phyloP scores from a whole-genome alignment of 1,140 invertebrate species.

The Zaprionus ornatus region DNA sequence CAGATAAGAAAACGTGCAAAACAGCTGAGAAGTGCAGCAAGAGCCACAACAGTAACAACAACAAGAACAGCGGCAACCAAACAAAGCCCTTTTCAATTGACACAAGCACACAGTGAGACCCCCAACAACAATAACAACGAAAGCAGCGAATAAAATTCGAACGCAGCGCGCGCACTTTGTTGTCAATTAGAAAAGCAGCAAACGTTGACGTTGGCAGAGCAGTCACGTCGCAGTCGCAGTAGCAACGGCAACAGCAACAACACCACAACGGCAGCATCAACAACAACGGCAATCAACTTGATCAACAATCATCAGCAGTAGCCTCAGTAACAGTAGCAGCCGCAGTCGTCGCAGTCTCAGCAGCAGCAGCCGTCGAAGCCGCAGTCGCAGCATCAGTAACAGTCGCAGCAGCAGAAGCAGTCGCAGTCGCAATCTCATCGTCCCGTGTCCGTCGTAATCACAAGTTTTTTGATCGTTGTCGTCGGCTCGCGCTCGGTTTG shows the following conservation, averaged over 20 bases:
- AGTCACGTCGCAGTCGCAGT: slow-evolving; percentile 45
- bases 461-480: slow-evolving; percentile 49
- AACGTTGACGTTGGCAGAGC: slow-evolving; percentile 31
- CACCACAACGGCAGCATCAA: slow-evolving; percentile 20
- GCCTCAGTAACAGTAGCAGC: slow-evolving; percentile 47
- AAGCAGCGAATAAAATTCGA: slow-evolving; percentile 18
- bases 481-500: slow-evolving; percentile 57
- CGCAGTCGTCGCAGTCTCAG: slow-evolving; percentile 34
- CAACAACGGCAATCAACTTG: slow-evolving; percentile 39
- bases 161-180: slow-evolving; percentile 34
- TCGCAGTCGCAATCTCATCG: slow-evolving; percentile 50
- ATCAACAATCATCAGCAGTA: slow-evolving; percentile 52
- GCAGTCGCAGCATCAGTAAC: slow-evolving; percentile 30
- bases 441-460: slow-evolving; percentile 71
- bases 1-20: slow-evolving; percentile 68
- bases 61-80: neutral
- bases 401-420: slow-evolving; percentile 5
- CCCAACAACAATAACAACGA: slow-evolving; percentile 18
- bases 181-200: slow-evolving; percentile 54
- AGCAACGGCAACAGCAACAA: slow-evolving; percentile 17
- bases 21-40: slow-evolving; percentile 57
- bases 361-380: slow-evolving; percentile 42
- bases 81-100: slow-evolving; percentile 19
- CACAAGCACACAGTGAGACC: neutral
- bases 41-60: slow-evolving; percentile 8